phyloP scores from a whole-genome alignment of 2,888 invertebrate species.

The Ryuthela nishihirai region DNA sequence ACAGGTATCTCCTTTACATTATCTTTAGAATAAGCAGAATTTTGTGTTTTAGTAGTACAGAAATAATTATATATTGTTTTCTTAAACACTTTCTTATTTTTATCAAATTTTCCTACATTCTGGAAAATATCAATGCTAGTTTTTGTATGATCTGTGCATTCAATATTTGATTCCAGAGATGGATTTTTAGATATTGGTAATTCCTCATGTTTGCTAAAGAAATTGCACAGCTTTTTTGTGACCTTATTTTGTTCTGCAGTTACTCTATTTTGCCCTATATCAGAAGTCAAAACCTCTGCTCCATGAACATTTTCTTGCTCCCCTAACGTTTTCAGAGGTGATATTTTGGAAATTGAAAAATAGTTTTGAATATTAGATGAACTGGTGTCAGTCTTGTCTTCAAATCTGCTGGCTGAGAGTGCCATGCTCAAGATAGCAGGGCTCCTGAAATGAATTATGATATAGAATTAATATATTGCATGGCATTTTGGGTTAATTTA shows the following conservation, averaged over 20 bases:
- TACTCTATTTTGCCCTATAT: neutral
- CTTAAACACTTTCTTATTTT: no score
- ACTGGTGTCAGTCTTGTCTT: constrained; percentile 16
- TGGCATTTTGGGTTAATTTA: neutral
- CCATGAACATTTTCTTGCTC: neutral
- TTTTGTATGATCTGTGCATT: neutral
- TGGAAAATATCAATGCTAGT: neutral
- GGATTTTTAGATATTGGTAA: neutral
- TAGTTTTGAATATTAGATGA: constrained; percentile 22
- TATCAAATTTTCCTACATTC: neutral
- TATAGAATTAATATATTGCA: neutral
- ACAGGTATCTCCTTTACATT: no score
- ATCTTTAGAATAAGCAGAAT: no score
- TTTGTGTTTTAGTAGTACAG: no score
- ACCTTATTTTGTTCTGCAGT: neutral
- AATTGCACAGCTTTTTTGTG: neutral
- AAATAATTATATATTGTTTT: no score
- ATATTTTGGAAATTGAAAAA: constrained; percentile 2
- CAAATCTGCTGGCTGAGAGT: constrained; percentile 34
- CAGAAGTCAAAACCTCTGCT: constrained; percentile 9
- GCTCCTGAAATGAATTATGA: constrained; percentile 7
- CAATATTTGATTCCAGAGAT: neutral
- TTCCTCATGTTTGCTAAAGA: neutral
- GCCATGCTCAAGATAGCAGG: constrained; percentile 28
- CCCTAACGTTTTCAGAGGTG: neutral